A percentile compares a stretch with the other conserved stretches of the same genome.
Conservation (phyloP, 23 tunicate genomes). For the Trididemnum miniatum region DNA sequence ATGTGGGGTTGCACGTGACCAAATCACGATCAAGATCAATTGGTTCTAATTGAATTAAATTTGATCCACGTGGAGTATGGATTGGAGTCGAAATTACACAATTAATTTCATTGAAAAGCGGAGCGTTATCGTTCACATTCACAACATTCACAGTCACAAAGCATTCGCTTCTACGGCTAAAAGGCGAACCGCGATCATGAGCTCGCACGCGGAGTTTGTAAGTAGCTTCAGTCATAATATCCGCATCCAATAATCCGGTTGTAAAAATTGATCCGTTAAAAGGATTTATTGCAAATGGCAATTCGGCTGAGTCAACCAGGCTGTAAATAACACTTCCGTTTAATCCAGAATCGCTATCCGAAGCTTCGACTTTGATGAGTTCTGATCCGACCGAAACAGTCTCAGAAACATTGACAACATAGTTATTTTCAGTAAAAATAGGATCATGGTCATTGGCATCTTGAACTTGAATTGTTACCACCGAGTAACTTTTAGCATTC, state of each 20-base stretch:
- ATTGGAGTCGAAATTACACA: slow-evolving; percentile 30
- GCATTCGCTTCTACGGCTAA: slow-evolving; percentile 43
- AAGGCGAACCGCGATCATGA: slow-evolving; percentile 58
- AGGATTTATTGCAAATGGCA: slow-evolving; percentile 53
- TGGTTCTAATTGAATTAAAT: slow-evolving; percentile 31
- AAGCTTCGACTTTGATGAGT: slow-evolving; percentile 51
- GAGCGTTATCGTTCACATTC: slow-evolving; percentile 79
- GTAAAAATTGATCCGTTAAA: slow-evolving; percentile 52
- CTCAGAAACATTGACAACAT: slow-evolving; percentile 46
- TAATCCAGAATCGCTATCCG: slow-evolving; percentile 55
- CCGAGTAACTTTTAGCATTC: slow-evolving; percentile 3
- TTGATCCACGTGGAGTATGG: not conserved
- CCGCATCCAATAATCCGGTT: slow-evolving; percentile 37
- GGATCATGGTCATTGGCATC: slow-evolving; percentile 98
- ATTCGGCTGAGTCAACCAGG: slow-evolving; percentile 21
- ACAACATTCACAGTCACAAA: slow-evolving; percentile 36
- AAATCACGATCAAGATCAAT: slow-evolving; percentile 52
- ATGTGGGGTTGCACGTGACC: slow-evolving; percentile 28
- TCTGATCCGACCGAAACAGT: slow-evolving; percentile 13
- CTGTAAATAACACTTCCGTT: slow-evolving; percentile 66
- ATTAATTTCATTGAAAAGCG: slow-evolving; percentile 21
- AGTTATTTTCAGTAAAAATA: slow-evolving; percentile 38
- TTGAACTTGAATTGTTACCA: slow-evolving; percentile 35
- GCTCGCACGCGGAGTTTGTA: slow-evolving; percentile 55
- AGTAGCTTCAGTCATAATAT: slow-evolving; percentile 16